Base-by-base conservation (phyloP, 2,888 invertebrate species). In the Rhagium mordax region DNA sequence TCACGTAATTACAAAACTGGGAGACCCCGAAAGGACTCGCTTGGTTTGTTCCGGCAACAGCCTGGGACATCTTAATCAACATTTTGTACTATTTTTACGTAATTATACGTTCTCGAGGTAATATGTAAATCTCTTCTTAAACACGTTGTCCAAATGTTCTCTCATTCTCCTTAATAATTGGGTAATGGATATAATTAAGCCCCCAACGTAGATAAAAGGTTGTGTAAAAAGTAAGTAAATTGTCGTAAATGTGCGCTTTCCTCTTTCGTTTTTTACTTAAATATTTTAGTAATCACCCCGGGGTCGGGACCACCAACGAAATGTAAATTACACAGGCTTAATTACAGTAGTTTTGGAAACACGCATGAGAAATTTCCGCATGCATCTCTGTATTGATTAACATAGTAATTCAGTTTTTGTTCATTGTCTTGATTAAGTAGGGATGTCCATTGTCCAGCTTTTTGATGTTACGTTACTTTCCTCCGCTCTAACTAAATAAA, bases 301-400 rank as follows among this genome's bases (percentile, higher is more conserved):
- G 27, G 16, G 27, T 59, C 16, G 29, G 59, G 59, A 59, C 59
- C 59, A 59, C 59, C 59, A 59, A 59, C 59, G 59, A 59, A 59
- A 59, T 59, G 59, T 59, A 59, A 59, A 59, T 59, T 27, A 59
- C 7, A 15, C 6, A 8, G 18, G 7, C 8, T 59, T 59, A 59
- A 59, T 59, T 59, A 29, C 18, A 59, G 59, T 29, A 18, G 0
- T 59, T 33, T 59, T 27, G 18, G 33, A 33, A 15, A 59, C 59
- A 59, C 59, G 59, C 59, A 59, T 33, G 20, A 20, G 51, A 51
- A 51, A 20, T 20, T 20, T 18, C 21, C 21, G 55, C 55, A 24
- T 55, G 24, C 3, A 24, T 27, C 24, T 55, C 21, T 10, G 10
- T 13, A n/a, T 8, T n/a, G 10, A n/a, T 41, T 41, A 41, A 13